These are phyloP conservation scores for Ateles fusciceps DNA, from an alignment of 2,797 vertebrate genomes.

Conservation along the genomic window DNA sequence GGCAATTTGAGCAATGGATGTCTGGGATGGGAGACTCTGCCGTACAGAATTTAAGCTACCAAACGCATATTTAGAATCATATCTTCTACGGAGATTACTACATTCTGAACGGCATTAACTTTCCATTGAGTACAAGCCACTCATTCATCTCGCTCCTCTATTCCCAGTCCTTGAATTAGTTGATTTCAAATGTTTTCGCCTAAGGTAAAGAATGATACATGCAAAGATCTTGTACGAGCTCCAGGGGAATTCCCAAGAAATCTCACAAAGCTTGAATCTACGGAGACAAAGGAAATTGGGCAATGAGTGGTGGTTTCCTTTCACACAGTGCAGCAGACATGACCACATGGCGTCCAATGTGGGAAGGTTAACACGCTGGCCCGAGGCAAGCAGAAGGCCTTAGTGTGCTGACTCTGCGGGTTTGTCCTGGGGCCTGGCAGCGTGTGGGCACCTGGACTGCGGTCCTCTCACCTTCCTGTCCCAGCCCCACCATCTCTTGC, in stretches of 20 bases:
- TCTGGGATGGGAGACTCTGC: background rate
- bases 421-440: background rate
- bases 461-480: too few species aligned
- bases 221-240: background rate
- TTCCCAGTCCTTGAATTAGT: background rate
- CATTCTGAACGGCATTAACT: background rate
- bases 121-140: background rate
- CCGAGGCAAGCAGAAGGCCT: background rate
- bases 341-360: background rate
- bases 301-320: background rate
- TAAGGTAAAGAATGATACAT: background rate
- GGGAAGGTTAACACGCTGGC: background rate
- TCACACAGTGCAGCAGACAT: background rate
- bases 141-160: background rate
- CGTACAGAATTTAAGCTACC: too few species aligned
- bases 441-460: background rate
- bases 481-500: background rate
- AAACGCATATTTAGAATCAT: background rate
- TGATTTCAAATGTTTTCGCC: background rate
- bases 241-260: background rate
- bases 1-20: background rate
- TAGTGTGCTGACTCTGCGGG: background rate
- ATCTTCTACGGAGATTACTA: background rate
- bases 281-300: background rate
- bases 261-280: background rate